Percentiles rank a stretch among this genome's conserved stretches.
These are phyloP conservation scores for Pipistrellus nathusii DNA, from an alignment of 2,797 vertebrate species.

Conservation along the genomic window DNA sequence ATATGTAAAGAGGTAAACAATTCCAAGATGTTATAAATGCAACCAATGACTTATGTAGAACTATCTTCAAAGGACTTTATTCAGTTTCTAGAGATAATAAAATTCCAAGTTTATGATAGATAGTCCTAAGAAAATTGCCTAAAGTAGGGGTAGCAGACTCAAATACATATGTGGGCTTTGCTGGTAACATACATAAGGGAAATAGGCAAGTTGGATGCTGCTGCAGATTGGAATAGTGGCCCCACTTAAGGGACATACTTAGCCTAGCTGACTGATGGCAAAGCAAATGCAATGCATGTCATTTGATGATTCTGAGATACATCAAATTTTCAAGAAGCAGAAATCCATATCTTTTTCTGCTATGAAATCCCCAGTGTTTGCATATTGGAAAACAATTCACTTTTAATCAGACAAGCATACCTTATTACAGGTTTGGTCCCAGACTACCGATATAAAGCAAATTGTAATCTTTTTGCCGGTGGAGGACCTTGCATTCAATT, in stretches of 20 bases:
- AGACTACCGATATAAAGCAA: background rate
- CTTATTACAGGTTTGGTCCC: background rate
- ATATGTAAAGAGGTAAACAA: constrained; percentile 4
- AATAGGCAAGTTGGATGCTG: background rate
- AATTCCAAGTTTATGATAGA: background rate
- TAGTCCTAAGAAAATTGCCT: background rate
- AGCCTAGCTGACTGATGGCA: background rate
- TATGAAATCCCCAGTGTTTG: background rate
- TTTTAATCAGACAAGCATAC: background rate
- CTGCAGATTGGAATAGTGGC: background rate
- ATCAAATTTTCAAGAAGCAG: background rate
- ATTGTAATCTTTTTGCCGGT: background rate
- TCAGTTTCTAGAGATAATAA: background rate
- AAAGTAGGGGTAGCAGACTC: background rate
- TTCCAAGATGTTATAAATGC: background rate
- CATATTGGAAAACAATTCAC: background rate
- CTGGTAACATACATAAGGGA: background rate
- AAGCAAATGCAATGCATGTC: background rate
- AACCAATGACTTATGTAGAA: background rate
- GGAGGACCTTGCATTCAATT: background rate
- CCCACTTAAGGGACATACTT: background rate
- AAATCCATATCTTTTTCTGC: background rate
- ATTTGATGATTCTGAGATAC: background rate
- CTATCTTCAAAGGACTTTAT: constrained; percentile 12
- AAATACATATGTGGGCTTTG: background rate